Conservation (phyloP, 2,797 vertebrate species). For the Pipistrellus kuhlii region DNA sequence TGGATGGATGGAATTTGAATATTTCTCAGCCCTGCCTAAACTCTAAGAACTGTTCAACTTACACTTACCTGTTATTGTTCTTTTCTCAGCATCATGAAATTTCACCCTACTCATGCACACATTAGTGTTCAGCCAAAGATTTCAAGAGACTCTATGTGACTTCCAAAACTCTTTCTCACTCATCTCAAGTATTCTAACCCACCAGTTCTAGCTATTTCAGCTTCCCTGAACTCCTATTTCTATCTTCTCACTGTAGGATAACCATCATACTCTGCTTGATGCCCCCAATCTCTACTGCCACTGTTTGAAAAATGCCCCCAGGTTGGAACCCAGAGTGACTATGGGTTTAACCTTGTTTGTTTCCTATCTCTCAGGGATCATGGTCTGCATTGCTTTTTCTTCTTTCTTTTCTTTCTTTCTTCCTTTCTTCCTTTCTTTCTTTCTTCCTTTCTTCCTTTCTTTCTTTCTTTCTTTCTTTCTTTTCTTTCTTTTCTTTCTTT, state of each 20-base stretch:
- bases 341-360: not conserved
- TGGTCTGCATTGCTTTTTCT: not conserved
- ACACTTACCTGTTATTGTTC: not conserved
- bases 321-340: not conserved
- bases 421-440: too few relatives aligned
- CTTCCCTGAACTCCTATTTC: constrained; percentile 4
- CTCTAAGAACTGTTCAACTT: constrained; percentile 10
- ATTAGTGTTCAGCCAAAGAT: not conserved
- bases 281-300: not conserved
- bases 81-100: constrained; percentile 6
- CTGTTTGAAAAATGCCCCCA: constrained; percentile 14
- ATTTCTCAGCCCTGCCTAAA: not conserved
- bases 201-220: not conserved
- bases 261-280: not conserved
- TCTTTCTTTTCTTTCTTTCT: too few relatives aligned
- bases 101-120: not conserved
- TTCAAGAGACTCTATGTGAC: not conserved
- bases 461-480: too few relatives aligned
- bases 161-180: constrained; percentile 14
- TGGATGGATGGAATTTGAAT: not conserved
- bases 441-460: too few relatives aligned
- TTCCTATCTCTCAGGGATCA: not conserved
- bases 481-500: too few relatives aligned
- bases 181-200: not conserved
- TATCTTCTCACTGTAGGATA: not conserved